Percentiles rank a stretch among this genome's conserved stretches.
Conservation (phyloP, 2,888 invertebrate species). For the Campopleginae sp. region DNA sequence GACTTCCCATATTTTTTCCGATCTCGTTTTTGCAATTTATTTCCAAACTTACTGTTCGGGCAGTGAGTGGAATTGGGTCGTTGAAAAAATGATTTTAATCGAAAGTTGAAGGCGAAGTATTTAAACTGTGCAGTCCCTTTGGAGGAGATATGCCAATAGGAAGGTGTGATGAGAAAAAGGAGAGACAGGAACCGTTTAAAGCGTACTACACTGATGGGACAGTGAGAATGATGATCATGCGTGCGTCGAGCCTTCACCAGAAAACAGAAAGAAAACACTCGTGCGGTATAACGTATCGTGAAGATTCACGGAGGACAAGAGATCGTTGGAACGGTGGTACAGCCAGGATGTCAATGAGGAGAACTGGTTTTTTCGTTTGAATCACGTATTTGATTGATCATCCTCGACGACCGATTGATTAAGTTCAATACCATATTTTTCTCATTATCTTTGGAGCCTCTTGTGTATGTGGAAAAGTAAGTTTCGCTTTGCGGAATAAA, state of each 20-base stretch:
- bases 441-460: background rate
- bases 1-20: background rate
- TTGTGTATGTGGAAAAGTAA: background rate
- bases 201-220: constrained; percentile 45
- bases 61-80: background rate
- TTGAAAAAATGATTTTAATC: background rate
- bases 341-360: constrained; percentile 27
- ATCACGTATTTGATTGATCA: background rate
- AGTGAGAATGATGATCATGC: constrained; percentile 55
- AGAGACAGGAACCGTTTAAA: constrained; percentile 29
- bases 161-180: background rate
- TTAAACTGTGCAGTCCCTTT: constrained; percentile 17
- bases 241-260: constrained; percentile 60
- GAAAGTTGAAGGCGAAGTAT: constrained; percentile 21
- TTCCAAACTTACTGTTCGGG: background rate
- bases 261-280: constrained; percentile 32
- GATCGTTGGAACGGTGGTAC: background rate
- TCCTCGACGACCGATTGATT: background rate
- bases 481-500: background rate
- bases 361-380: background rate
- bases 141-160: constrained; percentile 6
- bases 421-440: background rate
- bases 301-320: constrained; percentile 26
- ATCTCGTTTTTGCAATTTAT: background rate
- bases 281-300: constrained; percentile 30